phyloP scores from a whole-genome alignment of 1,140 invertebrate genomes.

The Drosophila leontia region DNA sequence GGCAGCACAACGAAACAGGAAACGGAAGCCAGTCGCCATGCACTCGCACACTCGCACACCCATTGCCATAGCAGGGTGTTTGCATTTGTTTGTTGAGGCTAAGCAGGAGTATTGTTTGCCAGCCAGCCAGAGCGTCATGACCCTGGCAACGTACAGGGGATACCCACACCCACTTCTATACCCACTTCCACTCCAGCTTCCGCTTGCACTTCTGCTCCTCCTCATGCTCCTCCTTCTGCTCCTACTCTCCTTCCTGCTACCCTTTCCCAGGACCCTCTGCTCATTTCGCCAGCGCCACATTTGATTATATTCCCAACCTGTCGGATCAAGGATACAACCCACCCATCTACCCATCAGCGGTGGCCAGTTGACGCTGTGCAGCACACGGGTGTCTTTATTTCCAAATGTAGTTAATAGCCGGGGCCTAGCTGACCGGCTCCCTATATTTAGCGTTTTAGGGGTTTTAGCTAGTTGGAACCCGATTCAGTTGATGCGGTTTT shows the following conservation, averaged over 20 bases:
- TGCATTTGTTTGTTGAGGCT: conserved; percentile 74
- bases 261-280: conserved; percentile 39
- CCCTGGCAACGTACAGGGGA: conserved; percentile 27
- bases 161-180: no score
- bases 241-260: neutral
- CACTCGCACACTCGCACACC: conserved; percentile 33
- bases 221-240: neutral
- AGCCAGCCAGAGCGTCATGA: conserved; percentile 41
- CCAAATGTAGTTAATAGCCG: conserved; percentile 20
- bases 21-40: conserved; percentile 81
- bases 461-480: neutral
- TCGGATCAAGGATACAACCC: neutral
- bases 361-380: conserved; percentile 2
- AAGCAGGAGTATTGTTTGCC: conserved; percentile 70
- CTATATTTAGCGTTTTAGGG: conserved; percentile 7
- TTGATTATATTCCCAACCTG: conserved; percentile 43
- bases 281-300: conserved; percentile 63
- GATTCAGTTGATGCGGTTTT: neutral
- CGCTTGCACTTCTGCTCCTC: neutral
- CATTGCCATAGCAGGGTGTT: conserved; percentile 38
- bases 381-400: conserved; percentile 10
- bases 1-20: conserved; percentile 82
- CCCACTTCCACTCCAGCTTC: neutral
- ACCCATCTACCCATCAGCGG: neutral
- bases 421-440: neutral